These are phyloP conservation scores for Parthenolecanium corni DNA, from an alignment of 2,888 invertebrate genomes.

Conservation along the genomic window DNA sequence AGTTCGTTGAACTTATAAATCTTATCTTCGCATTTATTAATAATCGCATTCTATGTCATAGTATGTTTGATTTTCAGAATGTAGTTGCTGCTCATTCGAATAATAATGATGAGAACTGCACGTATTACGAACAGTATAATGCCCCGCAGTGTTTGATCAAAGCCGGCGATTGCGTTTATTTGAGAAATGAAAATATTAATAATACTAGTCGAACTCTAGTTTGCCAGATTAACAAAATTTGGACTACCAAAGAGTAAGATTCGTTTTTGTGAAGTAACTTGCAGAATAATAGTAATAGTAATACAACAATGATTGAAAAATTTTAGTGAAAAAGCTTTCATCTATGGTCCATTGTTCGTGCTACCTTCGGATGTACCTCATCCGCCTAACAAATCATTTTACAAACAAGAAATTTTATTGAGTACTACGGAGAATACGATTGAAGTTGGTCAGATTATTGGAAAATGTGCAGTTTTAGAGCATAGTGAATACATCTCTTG, in stretches of 20 bases:
- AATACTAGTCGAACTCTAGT: constrained; percentile 58
- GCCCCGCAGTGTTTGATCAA: constrained; percentile 65
- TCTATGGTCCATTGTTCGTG: constrained; percentile 89
- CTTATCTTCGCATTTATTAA: background rate
- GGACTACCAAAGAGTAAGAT: constrained; percentile 72
- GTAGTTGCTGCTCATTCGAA: constrained; percentile 56
- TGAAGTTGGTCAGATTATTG: constrained; percentile 79
- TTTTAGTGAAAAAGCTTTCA: constrained; percentile 73
- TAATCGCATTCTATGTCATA: constrained; percentile 29
- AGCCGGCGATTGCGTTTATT: constrained; percentile 90
- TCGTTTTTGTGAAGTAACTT: background rate
- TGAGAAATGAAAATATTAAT: constrained; percentile 79
- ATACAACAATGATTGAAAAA: constrained; percentile 15
- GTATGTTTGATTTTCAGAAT: constrained; percentile 51
- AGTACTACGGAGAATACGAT: constrained; percentile 85
- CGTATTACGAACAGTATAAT: constrained; percentile 87
- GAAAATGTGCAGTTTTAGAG: constrained; percentile 81
- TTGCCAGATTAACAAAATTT: constrained; percentile 85
- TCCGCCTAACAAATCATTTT: constrained; percentile 67
- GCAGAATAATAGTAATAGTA: background rate
- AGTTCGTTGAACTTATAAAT: constrained; percentile 10
- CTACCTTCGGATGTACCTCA: constrained; percentile 78
- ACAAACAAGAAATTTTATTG: constrained; percentile 83
- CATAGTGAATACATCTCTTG: constrained; percentile 79
- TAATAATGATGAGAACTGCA: constrained; percentile 58